Percentiles rank a stretch among this genome's conserved stretches.
Evolutionary conservation across 1,140 invertebrate species (phyloP).

Genomic region (Hormaphis cornu): DNA sequence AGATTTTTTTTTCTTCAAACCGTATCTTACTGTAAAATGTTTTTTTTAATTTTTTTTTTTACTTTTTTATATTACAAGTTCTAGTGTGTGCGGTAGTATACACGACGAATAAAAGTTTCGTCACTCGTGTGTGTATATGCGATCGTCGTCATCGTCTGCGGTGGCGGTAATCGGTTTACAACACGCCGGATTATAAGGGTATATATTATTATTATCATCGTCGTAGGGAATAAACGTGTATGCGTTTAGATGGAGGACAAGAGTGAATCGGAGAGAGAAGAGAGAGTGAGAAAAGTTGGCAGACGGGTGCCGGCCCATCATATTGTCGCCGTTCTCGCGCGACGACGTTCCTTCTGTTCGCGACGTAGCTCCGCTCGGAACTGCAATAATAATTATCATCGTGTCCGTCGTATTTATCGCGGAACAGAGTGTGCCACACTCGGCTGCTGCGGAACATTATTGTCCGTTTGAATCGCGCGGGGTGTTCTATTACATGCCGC

Average conservation of each 20-base stretch:
- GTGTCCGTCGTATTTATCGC: not conserved
- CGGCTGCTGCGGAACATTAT: no score
- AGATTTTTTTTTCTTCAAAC: no score
- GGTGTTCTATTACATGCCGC: no score
- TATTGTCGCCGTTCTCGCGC: conserved; percentile 26
- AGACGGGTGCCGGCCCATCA: conserved; percentile 29
- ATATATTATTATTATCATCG: not conserved
- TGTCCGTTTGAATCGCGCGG: conserved; percentile 2
- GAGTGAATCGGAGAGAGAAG: no score
- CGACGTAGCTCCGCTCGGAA: not conserved
- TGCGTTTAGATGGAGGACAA: not conserved
- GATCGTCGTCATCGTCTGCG: no score
- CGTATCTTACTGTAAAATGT: no score
- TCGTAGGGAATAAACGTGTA: not conserved
- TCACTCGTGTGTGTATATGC: not conserved
- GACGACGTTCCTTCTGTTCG: conserved; percentile 20
- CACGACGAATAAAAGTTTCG: conserved; percentile 13
- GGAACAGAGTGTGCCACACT: no score
- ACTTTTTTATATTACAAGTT: no score
- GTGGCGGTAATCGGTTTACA: conserved; percentile 26
- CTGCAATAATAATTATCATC: not conserved
- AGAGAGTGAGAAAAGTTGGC: no score
- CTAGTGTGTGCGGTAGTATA: not conserved
- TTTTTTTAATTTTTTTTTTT: no score
- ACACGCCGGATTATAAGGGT: conserved; percentile 29